Conservation (phyloP, 2,113 vertebrate species). For the Pagrus major region DNA sequence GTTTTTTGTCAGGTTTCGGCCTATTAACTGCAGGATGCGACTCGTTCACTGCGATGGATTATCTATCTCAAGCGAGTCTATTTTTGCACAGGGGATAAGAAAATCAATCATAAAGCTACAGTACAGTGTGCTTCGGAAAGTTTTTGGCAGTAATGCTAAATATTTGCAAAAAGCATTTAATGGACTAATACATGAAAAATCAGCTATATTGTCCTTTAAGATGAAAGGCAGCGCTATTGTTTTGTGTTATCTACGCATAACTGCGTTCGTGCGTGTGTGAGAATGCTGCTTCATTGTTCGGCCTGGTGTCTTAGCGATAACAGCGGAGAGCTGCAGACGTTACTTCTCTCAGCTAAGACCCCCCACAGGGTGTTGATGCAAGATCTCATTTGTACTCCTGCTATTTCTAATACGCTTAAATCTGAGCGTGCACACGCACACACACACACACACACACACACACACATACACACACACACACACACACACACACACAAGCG, state of each 20-base stretch:
- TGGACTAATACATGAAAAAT: conserved; percentile 3
- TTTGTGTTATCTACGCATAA: background rate
- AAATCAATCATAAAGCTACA: conserved; percentile 33
- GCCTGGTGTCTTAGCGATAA: conserved; percentile 47
- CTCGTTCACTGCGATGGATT: conserved; percentile 29
- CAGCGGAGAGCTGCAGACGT: conserved; percentile 56
- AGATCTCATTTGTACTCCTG: conserved; percentile 70
- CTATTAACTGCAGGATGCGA: conserved; percentile 7
- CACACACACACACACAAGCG: conserved; percentile 12
- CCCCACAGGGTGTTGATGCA: conserved; percentile 71
- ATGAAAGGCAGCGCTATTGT: conserved; percentile 13
- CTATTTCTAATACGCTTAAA: conserved; percentile 68
- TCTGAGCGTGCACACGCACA: conserved; percentile 20
- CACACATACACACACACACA: conserved; percentile 17
- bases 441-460: conserved; percentile 12
- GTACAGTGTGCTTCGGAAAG: background rate
- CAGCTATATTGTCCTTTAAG: background rate
- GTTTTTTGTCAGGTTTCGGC: background rate
- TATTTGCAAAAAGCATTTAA: conserved; percentile 25
- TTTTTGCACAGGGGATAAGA: conserved; percentile 4
- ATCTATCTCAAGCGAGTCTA: background rate
- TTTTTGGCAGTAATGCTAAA: background rate
- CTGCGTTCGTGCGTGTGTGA: conserved; percentile 13
- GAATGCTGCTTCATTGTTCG: conserved; percentile 36
- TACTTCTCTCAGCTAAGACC: conserved; percentile 60